Conservation (phyloP, 2,113 vertebrate species). For the Bolborhynchus lineola region DNA sequence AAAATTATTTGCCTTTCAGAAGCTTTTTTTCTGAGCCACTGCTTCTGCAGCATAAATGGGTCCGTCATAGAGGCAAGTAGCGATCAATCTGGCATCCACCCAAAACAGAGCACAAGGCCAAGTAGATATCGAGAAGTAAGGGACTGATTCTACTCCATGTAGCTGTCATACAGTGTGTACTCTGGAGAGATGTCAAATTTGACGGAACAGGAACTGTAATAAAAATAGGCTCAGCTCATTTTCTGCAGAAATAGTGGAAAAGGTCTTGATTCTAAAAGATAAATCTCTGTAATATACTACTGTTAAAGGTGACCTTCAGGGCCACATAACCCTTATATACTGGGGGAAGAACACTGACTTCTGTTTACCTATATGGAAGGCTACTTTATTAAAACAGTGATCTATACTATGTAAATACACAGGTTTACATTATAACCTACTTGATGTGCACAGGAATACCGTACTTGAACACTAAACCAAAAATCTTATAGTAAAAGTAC, state of each 20-base stretch:
- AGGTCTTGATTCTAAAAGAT: background rate
- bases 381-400: background rate
- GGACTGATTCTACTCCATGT: conserved; percentile 19
- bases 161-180: conserved; percentile 51
- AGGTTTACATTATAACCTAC: background rate
- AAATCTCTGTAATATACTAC: background rate
- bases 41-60: background rate
- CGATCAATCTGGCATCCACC: background rate
- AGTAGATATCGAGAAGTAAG: background rate
- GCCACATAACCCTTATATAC: background rate
- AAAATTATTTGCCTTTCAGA: background rate
- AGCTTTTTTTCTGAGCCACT: background rate
- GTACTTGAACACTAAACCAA: conserved; percentile 75
- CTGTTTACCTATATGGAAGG: background rate
- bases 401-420: background rate
- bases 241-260: background rate
- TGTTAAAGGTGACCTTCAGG: background rate
- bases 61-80: background rate
- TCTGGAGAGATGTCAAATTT: conserved; percentile 46
- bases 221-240: conserved; percentile 42
- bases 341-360: background rate
- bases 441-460: background rate
- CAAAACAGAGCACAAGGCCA: background rate
- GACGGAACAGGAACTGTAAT: conserved; percentile 1
- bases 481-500: conserved; percentile 71